A percentile compares a stretch with the other conserved stretches of the same genome.
Conservation (phyloP, 2,797 vertebrate species). For the Galagoides demidoff region DNA sequence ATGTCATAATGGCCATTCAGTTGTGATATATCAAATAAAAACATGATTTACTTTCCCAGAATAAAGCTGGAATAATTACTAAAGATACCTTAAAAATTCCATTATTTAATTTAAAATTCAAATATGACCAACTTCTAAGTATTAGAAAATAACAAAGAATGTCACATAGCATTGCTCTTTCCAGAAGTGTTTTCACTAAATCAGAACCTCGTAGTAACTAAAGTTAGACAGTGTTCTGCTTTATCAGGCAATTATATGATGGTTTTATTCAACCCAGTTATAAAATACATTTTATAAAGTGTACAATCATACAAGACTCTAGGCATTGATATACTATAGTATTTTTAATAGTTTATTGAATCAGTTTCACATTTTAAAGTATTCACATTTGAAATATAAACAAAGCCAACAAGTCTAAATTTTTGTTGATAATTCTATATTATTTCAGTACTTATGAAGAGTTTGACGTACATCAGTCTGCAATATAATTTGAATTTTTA, state of each 20-base stretch:
- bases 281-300: neutral
- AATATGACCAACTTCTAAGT: slow-evolving; percentile 4
- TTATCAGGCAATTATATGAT: neutral
- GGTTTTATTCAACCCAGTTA: neutral
- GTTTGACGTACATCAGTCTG: neutral
- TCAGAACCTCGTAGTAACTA: slow-evolving; percentile 5
- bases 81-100: neutral
- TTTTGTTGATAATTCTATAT: neutral
- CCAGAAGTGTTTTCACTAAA: slow-evolving; percentile 25
- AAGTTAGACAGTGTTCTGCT: neutral
- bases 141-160: slow-evolving; percentile 20
- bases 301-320: neutral
- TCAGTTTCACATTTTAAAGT: neutral
- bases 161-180: neutral
- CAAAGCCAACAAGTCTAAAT: neutral
- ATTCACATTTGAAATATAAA: neutral
- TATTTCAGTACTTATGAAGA: slow-evolving; percentile 2
- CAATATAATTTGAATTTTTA: neutral
- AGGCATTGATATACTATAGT: neutral
- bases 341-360: neutral
- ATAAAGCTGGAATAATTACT: slow-evolving; percentile 7
- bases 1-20: neutral
- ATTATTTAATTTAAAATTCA: slow-evolving; percentile 25
- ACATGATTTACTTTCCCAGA: neutral
- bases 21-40: neutral